A percentile compares a stretch with the other conserved stretches of the same genome.
phyloP scores from a whole-genome alignment of 2,888 invertebrate species.

The Hydrotaea cyrtoneurina region DNA sequence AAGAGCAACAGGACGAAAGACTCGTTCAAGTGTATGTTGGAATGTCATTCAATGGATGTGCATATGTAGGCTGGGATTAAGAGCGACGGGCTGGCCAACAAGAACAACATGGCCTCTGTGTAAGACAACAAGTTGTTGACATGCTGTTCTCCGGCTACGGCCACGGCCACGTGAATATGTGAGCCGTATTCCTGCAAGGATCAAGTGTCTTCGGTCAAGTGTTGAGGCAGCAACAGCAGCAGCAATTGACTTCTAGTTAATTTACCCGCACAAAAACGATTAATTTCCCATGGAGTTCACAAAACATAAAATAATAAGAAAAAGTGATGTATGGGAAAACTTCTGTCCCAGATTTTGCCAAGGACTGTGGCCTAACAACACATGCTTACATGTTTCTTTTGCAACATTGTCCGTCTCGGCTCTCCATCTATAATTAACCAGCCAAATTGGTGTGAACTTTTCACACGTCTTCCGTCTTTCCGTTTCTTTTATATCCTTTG shows the following conservation, averaged over 20 bases:
- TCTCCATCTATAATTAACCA: slow-evolving; percentile 41
- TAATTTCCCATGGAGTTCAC: neutral
- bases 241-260: slow-evolving; percentile 39
- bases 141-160: slow-evolving; percentile 31
- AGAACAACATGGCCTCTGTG: neutral
- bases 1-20: neutral
- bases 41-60: too few species aligned
- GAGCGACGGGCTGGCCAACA: neutral
- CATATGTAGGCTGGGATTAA: neutral
- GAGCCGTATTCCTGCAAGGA: neutral
- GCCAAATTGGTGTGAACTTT: slow-evolving; percentile 49
- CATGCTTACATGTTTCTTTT: neutral
- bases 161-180: slow-evolving; percentile 22
- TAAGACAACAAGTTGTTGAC: slow-evolving; percentile 44
- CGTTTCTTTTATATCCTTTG: neutral
- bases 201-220: neutral
- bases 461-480: slow-evolving; percentile 39
- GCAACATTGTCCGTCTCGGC: neutral
- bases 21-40: neutral
- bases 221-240: neutral
- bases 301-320: too few species aligned
- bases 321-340: slow-evolving; percentile 60
- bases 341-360: neutral
- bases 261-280: neutral
- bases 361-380: neutral